These are phyloP conservation scores for Hydrocynus forskahlii DNA, from an alignment of 2,797 vertebrate genomes.

Conservation along the genomic window DNA sequence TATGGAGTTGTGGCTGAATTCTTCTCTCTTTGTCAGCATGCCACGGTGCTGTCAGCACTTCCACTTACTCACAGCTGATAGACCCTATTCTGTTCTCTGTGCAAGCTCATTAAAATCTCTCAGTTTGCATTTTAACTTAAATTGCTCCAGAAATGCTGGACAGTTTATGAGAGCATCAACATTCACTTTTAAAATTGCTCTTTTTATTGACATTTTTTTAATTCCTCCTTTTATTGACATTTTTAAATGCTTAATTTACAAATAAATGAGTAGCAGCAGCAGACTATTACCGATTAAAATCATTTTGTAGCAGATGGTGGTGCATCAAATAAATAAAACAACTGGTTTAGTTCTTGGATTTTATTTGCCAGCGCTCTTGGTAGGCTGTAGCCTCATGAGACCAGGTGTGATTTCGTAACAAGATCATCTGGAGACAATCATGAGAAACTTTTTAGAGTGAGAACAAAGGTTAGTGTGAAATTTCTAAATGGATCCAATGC, in stretches of 20 bases:
- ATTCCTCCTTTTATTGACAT: not conserved
- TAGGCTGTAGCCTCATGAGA: not conserved
- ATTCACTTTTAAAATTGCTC: not conserved
- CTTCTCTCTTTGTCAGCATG: constrained; percentile 11
- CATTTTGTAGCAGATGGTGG: not conserved
- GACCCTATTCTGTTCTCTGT: not conserved
- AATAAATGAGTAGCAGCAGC: not conserved
- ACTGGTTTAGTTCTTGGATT: not conserved
- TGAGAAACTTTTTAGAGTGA: too few species aligned
- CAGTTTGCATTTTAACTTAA: not conserved
- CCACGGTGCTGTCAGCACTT: not conserved
- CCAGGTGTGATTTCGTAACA: too few species aligned
- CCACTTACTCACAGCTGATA: not conserved
- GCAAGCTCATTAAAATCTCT: not conserved
- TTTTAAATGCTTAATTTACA: not conserved
- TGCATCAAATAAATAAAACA: not conserved
- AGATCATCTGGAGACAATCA: too few species aligned
- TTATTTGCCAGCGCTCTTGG: not conserved
- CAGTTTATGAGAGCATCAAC: not conserved
- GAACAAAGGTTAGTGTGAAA: too few species aligned
- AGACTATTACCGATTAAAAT: too few species aligned
- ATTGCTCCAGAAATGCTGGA: not conserved
- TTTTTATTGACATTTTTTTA: not conserved
- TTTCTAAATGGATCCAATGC: too few species aligned
- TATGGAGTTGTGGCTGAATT: constrained; percentile 11